These are phyloP conservation scores for Teleogryllus occipitalis DNA, from an alignment of 1,140 invertebrate genomes.

Conservation along the genomic window DNA sequence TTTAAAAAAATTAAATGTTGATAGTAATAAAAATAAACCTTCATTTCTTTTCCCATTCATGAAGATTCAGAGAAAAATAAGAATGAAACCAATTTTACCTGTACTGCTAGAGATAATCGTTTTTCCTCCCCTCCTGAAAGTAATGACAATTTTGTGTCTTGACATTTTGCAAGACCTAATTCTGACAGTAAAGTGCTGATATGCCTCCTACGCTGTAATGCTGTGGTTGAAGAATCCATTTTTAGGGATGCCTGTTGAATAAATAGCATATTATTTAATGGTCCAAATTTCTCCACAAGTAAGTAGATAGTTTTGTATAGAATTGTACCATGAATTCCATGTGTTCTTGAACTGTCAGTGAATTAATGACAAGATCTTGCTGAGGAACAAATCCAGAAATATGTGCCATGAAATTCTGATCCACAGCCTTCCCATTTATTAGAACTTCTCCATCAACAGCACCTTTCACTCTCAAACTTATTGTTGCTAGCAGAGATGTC, in stretches of 20 bases:
- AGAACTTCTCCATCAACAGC: constrained; percentile 46
- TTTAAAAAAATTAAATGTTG: not conserved
- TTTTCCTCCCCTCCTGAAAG: constrained; percentile 42
- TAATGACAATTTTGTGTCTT: constrained; percentile 40
- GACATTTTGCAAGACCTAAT: constrained; percentile 53
- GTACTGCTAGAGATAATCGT: constrained; percentile 40
- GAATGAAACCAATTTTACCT: constrained; percentile 27
- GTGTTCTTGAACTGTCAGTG: constrained; percentile 60
- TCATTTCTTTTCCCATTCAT: not conserved
- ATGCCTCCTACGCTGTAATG: constrained; percentile 29
- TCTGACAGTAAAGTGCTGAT: constrained; percentile 37
- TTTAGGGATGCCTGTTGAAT: constrained; percentile 38
- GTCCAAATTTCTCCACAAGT: constrained; percentile 32
- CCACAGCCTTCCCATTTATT: constrained; percentile 54
- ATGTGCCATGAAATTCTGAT: constrained; percentile 50
- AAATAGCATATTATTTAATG: constrained; percentile 39
- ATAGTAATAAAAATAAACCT: not conserved
- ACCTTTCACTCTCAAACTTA: constrained; percentile 55
- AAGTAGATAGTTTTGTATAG: not conserved
- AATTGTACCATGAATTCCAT: constrained; percentile 60
- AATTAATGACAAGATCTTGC: constrained; percentile 56
- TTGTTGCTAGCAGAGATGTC: constrained; percentile 58
- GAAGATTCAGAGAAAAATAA: not conserved
- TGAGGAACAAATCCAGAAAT: constrained; percentile 68
- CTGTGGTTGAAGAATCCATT: constrained; percentile 33